Conservation (phyloP, 2,113 vertebrate genomes). For the Pseudopodoces humilis region DNA sequence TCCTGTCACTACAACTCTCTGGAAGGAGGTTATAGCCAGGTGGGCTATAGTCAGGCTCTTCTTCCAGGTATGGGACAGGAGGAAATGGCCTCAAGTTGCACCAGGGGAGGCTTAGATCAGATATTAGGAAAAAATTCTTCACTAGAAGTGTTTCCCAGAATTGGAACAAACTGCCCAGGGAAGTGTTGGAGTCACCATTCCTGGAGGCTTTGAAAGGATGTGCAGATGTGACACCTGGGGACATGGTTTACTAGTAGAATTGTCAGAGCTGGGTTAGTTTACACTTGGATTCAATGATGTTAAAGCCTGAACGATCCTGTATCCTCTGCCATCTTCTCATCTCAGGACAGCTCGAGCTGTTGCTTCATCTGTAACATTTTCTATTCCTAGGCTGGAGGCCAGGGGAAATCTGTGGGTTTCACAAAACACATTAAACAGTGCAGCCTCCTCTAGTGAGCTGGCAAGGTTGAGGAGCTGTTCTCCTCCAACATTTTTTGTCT, state of each 20-base stretch:
- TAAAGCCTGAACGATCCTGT: neutral
- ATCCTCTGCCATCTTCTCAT: neutral
- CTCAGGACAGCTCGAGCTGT: neutral
- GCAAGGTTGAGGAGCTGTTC: neutral
- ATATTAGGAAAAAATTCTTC: neutral
- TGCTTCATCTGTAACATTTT: neutral
- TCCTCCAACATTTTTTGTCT: neutral
- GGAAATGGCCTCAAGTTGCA: neutral
- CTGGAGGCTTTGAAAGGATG: accelerated
- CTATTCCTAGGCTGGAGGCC: neutral
- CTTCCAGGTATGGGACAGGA: neutral
- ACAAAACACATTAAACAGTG: neutral
- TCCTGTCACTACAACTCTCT: neutral
- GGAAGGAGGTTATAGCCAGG: neutral
- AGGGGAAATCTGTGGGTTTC: neutral
- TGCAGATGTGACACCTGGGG: neutral
- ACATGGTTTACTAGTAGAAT: neutral
- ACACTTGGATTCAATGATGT: neutral
- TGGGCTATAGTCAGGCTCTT: neutral
- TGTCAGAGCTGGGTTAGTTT: too few species aligned
- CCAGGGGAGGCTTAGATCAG: neutral
- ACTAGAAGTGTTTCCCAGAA: neutral
- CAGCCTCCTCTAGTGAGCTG: neutral
- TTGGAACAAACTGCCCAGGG: neutral
- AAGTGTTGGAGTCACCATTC: neutral